A percentile compares a stretch with the other conserved stretches of the same genome.
These are phyloP conservation scores for Ivindomyrus marchei DNA, from an alignment of 2,113 vertebrate genomes.

Conservation along the genomic window DNA sequence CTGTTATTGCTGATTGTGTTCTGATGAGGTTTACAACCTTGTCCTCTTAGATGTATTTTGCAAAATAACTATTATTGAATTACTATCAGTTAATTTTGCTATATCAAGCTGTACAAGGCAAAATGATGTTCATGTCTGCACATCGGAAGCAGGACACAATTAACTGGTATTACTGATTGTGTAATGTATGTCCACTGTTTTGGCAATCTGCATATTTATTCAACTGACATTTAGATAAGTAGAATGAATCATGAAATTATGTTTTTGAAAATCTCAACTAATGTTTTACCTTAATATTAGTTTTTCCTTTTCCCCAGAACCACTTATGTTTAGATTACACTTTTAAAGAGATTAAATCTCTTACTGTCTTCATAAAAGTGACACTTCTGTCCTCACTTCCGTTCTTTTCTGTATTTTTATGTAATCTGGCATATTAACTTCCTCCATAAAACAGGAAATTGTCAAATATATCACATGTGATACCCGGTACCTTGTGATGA, in stretches of 20 bases:
- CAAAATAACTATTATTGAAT: background rate
- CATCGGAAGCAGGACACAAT: background rate
- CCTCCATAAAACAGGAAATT: background rate
- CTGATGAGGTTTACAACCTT: background rate
- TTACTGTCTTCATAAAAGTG: background rate
- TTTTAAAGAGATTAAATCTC: background rate
- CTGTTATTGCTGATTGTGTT: constrained; percentile 1
- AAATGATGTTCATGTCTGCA: background rate
- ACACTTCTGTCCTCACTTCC: background rate
- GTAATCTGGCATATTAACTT: background rate
- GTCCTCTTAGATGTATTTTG: background rate
- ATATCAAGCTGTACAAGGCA: background rate
- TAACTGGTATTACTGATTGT: background rate
- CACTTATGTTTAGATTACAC: background rate
- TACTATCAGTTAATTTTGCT: background rate
- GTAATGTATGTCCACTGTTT: background rate
- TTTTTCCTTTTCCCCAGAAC: background rate
- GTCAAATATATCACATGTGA: background rate
- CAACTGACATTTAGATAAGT: background rate
- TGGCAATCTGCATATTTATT: background rate
- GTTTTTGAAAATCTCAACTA: background rate
- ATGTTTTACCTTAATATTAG: background rate
- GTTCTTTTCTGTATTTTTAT: background rate
- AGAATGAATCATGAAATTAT: background rate
- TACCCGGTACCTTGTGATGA: background rate